Evolutionary conservation across 1,140 invertebrate genomes (phyloP).

Genomic region (Amyelois transitella): DNA sequence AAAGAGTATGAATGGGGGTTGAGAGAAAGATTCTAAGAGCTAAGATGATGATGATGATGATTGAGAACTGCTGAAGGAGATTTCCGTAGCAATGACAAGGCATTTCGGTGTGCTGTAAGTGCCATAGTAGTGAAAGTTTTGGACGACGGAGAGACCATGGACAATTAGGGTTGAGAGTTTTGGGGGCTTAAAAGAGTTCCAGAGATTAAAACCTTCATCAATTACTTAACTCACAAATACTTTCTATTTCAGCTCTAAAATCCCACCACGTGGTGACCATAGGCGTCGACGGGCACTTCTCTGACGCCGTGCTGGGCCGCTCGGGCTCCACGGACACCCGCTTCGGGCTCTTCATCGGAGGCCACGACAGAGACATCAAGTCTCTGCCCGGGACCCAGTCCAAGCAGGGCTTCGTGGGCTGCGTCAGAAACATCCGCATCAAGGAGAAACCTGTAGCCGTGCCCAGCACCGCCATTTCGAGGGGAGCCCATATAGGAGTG

Average conservation of each 20-base stretch:
- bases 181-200: no score
- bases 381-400: conserved; percentile 75
- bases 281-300: conserved; percentile 84
- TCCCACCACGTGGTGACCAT: conserved; percentile 88
- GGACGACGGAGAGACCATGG: no score
- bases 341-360: conserved; percentile 92
- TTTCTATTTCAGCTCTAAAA: conserved; percentile 82
- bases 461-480: conserved; percentile 76
- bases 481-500: conserved; percentile 80
- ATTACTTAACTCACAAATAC: background rate
- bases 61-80: no score
- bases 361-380: conserved; percentile 77
- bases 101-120: no score
- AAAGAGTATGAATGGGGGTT: no score
- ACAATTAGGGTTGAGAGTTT: no score
- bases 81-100: no score
- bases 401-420: conserved; percentile 85
- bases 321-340: conserved; percentile 84
- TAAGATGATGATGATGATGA: no score
- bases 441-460: conserved; percentile 77
- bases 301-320: conserved; percentile 80
- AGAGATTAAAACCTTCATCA: background rate
- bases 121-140: no score
- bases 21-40: no score
- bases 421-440: conserved; percentile 84